Percentiles rank a stretch among this genome's conserved stretches.
These are phyloP conservation scores for Pterostichus madidus DNA, from an alignment of 2,888 invertebrate species.

Conservation along the genomic window DNA sequence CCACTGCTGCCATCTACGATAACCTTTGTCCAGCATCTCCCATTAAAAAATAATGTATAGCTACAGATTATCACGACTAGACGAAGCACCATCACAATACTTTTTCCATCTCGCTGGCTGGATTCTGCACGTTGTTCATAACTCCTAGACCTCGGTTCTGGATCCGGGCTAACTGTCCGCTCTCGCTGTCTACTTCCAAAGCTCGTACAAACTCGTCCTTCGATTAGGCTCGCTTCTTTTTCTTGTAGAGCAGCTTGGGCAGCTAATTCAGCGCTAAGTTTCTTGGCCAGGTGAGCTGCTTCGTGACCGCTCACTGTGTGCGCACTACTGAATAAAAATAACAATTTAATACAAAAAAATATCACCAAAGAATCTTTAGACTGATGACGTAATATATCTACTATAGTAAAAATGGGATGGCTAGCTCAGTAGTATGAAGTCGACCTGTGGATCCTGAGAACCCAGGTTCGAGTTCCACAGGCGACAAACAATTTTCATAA, in stretches of 20 bases:
- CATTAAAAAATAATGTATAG: neutral
- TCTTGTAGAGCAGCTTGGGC: conserved; percentile 73
- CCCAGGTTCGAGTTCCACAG: too few species aligned
- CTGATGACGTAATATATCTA: too few species aligned
- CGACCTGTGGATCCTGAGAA: too few species aligned
- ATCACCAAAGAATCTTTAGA: too few species aligned
- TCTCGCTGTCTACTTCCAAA: conserved; percentile 67
- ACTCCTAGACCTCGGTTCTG: conserved; percentile 83
- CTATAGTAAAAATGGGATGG: too few species aligned
- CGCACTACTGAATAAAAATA: conserved; percentile 77
- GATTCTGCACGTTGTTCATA: conserved; percentile 80
- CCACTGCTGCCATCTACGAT: too few species aligned
- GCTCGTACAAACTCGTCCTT: conserved; percentile 41
- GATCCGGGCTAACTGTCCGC: conserved; percentile 78
- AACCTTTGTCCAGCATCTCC: too few species aligned
- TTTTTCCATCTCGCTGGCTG: conserved; percentile 28
- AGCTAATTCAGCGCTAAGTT: conserved; percentile 83
- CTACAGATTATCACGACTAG: conserved; percentile 44
- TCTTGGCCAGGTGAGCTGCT: conserved; percentile 86
- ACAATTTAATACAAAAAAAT: neutral
- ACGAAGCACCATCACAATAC: conserved; percentile 17
- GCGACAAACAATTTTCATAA: too few species aligned
- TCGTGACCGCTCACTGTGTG: conserved; percentile 91
- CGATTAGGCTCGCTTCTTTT: neutral
- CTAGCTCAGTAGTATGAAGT: too few species aligned